Conservation (phyloP, 2,888 invertebrate genomes). For the Sisyra terminalis region DNA sequence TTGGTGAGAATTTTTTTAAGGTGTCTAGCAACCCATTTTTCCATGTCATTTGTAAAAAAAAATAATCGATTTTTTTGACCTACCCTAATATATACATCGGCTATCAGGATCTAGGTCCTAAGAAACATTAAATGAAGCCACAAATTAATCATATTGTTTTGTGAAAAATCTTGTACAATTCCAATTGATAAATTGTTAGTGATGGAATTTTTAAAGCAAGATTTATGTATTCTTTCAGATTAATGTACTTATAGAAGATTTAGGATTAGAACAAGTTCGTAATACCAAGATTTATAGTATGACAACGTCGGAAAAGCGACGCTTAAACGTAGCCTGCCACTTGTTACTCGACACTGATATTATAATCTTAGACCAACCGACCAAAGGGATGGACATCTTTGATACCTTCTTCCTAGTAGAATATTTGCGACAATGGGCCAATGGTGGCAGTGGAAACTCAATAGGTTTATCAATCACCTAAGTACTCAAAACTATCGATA, state of each 20-base stretch:
- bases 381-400: slow-evolving; percentile 82
- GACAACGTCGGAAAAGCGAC: slow-evolving; percentile 73
- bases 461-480: slow-evolving; percentile 16
- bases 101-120: too few species aligned
- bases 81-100: too few species aligned
- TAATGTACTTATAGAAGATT: slow-evolving; percentile 75
- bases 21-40: too few species aligned
- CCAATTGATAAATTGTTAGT: too few species aligned
- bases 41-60: too few species aligned
- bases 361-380: slow-evolving; percentile 75
- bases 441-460: slow-evolving; percentile 26
- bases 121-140: too few species aligned
- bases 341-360: slow-evolving; percentile 74
- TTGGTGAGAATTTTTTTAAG: too few species aligned
- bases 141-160: too few species aligned
- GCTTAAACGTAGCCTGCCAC: slow-evolving; percentile 81
- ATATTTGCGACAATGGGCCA: slow-evolving; percentile 82
- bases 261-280: slow-evolving; percentile 78
- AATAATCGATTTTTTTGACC: too few species aligned
- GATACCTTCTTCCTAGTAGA: slow-evolving; percentile 92
- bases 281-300: slow-evolving; percentile 72
- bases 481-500: not conserved
- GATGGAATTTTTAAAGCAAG: too few species aligned
- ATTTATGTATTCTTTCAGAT: slow-evolving; percentile 55
- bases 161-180: too few species aligned